phyloP scores from a whole-genome alignment of 1,140 invertebrate species.

The Capitella teleta region DNA sequence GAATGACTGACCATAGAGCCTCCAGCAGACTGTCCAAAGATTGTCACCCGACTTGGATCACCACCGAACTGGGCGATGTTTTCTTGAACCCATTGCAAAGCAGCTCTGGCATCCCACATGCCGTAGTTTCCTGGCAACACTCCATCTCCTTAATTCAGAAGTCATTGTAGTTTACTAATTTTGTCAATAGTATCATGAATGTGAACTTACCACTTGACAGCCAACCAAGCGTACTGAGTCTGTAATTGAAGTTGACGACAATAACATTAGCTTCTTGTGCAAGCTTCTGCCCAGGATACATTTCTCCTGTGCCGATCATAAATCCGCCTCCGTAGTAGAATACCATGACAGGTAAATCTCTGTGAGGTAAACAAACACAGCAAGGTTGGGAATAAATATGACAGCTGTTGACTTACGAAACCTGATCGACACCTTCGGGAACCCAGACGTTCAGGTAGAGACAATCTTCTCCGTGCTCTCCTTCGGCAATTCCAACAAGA shows the following conservation, averaged over 20 bases:
- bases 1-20: too few species aligned
- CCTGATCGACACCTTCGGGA: neutral
- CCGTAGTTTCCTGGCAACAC: constrained; percentile 45
- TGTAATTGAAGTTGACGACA: constrained; percentile 13
- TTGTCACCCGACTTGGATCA: constrained; percentile 17
- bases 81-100: constrained; percentile 61
- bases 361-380: too few species aligned
- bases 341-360: constrained; percentile 15
- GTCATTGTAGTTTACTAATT: too few species aligned
- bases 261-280: constrained; percentile 10
- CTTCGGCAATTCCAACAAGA: too few species aligned
- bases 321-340: constrained; percentile 13
- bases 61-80: constrained; percentile 26
- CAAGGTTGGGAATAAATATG: too few species aligned
- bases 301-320: constrained; percentile 10
- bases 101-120: constrained; percentile 74
- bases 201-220: neutral
- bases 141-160: constrained; percentile 50
- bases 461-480: constrained; percentile 7
- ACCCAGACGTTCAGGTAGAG: constrained; percentile 12
- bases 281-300: constrained; percentile 7
- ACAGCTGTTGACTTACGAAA: too few species aligned
- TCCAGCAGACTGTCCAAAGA: constrained; percentile 27
- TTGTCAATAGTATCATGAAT: too few species aligned
- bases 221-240: constrained; percentile 6